A percentile compares a stretch with the other conserved stretches of the same genome.
These are phyloP conservation scores for Seriola rivoliana DNA, from an alignment of 2,113 vertebrate genomes.

Conservation along the genomic window DNA sequence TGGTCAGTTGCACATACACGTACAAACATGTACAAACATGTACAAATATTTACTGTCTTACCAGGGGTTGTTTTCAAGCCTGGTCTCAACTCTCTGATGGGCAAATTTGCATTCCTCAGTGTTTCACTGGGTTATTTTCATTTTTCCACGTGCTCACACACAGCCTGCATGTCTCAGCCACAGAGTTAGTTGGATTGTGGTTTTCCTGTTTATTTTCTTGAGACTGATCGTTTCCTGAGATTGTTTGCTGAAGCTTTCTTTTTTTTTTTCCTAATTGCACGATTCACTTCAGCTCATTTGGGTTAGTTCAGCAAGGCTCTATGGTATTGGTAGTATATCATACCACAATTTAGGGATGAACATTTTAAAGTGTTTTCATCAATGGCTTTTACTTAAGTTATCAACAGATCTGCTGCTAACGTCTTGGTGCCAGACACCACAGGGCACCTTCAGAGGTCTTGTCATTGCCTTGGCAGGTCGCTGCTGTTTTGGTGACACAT, in stretches of 20 bases:
- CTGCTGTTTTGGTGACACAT: not conserved
- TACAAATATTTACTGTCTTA: not conserved
- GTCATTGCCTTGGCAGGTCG: not conserved
- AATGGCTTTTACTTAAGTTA: not conserved
- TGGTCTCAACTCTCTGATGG: conserved; percentile 16
- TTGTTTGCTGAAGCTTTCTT: not conserved
- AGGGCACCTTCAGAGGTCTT: not conserved
- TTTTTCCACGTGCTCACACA: not conserved
- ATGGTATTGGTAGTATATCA: not conserved
- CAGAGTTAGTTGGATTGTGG: not conserved
- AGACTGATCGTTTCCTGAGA: conserved; percentile 38
- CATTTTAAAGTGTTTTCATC: not conserved
- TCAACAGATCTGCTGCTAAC: not conserved
- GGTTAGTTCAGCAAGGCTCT: not conserved
- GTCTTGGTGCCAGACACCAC: not conserved
- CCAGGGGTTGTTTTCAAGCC: not conserved
- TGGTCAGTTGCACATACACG: conserved; percentile 82
- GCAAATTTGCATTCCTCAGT: conserved; percentile 20
- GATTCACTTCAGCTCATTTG: not conserved
- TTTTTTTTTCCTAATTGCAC: not conserved
- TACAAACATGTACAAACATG: not conserved
- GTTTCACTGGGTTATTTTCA: not conserved
- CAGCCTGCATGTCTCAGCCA: not conserved
- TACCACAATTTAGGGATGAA: not conserved
- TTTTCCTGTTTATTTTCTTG: conserved; percentile 52